phyloP scores from a whole-genome alignment of 2,888 invertebrate species.

The Gymnocheta viridis region DNA sequence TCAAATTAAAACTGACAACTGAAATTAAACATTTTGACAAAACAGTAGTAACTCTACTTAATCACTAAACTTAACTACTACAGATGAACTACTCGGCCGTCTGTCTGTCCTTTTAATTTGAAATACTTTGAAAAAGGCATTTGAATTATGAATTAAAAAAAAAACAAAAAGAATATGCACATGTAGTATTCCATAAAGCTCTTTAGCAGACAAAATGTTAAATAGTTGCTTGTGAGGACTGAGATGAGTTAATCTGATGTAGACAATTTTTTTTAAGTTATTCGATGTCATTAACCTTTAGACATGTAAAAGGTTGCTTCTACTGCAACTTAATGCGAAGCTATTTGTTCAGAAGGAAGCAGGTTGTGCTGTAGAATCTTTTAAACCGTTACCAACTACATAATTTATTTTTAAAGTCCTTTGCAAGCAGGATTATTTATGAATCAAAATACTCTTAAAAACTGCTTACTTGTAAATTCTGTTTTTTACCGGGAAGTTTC shows the following conservation, averaged over 20 bases:
- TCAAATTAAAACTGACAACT: constrained; percentile 58
- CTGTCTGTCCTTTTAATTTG: not conserved
- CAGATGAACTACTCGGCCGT: constrained; percentile 10
- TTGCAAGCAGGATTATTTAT: no score
- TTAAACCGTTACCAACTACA: no score
- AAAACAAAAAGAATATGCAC: not conserved
- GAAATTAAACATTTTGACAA: constrained; percentile 58
- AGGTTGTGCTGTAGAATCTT: no score
- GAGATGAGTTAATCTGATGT: not conserved
- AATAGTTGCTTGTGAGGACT: not conserved
- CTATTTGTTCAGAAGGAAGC: no score
- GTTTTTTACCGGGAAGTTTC: no score
- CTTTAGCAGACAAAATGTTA: not conserved
- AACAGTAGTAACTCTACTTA: constrained; percentile 56
- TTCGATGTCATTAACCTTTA: not conserved
- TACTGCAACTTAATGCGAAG: no score
- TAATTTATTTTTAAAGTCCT: no score
- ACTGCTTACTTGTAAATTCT: no score
- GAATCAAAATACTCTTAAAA: no score
- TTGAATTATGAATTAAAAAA: constrained; percentile 17
- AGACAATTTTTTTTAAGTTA: not conserved
- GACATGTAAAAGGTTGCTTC: not conserved
- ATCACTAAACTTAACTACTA: constrained; percentile 27
- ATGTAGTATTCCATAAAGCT: not conserved
- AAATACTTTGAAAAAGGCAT: not conserved